phyloP scores from a whole-genome alignment of 1,140 invertebrate genomes.

The Scylla paramamosain region DNA sequence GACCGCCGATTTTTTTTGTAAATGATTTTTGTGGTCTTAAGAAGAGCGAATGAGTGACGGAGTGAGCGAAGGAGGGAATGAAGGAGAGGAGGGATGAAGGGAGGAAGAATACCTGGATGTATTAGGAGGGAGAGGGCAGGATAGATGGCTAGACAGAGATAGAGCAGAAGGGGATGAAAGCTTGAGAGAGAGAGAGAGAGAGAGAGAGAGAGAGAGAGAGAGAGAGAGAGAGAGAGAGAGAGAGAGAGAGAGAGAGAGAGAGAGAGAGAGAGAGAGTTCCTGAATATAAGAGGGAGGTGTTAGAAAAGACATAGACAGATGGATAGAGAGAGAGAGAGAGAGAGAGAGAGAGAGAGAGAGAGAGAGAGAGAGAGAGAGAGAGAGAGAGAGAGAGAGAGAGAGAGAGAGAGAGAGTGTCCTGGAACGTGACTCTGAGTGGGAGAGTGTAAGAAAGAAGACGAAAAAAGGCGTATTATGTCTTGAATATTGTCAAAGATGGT shows the following conservation, averaged over 20 bases:
- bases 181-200: neutral
- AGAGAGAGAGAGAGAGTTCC: neutral
- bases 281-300: neutral
- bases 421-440: neutral
- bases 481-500: too few species aligned
- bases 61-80: neutral
- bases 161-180: too few species aligned
- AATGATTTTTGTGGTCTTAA: neutral
- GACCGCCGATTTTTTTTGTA: neutral
- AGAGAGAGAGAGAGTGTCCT: neutral
- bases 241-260: neutral
- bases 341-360: neutral
- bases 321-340: neutral
- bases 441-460: neutral
- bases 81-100: neutral
- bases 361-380: neutral
- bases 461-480: neutral
- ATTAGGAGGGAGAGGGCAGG: neutral
- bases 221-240: neutral
- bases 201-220: constrained; percentile 18
- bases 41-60: neutral
- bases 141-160: neutral
- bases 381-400: too few species aligned
- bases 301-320: too few species aligned
- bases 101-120: too few species aligned